These are phyloP conservation scores for Gambusia holbrooki DNA, from an alignment of 2,113 vertebrate species.

Conservation along the genomic window DNA sequence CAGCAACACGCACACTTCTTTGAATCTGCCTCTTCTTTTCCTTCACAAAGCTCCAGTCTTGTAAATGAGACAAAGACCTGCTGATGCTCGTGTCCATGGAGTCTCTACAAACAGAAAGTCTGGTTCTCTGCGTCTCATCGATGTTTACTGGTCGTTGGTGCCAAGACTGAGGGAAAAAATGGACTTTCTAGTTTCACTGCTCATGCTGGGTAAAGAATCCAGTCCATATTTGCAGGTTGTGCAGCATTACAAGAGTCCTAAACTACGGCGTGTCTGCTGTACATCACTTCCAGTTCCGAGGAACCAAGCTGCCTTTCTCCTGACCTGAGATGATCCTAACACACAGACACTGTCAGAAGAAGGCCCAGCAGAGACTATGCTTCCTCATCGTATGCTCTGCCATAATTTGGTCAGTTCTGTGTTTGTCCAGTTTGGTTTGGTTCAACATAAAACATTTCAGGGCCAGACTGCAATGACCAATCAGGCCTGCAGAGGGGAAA, in stretches of 20 bases:
- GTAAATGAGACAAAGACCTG: constrained; percentile 40
- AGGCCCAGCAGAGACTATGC: not conserved
- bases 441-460: no score
- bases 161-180: constrained; percentile 1
- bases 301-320: not conserved
- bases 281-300: not conserved
- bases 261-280: not conserved
- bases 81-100: constrained; percentile 75
- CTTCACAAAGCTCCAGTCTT: constrained; percentile 36
- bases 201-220: not conserved
- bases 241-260: no score
- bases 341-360: not conserved
- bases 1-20: not conserved
- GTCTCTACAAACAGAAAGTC: constrained; percentile 56
- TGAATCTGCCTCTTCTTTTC: constrained; percentile 22
- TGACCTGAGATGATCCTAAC: not conserved
- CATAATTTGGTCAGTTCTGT: not conserved
- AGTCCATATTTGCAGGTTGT: not conserved
- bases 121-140: constrained; percentile 31
- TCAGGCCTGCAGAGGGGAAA: not conserved
- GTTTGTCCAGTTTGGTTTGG: not conserved
- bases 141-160: constrained; percentile 14
- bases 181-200: constrained; percentile 3
- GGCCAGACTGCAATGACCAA: not conserved
- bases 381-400: not conserved